A percentile compares a stretch with the other conserved stretches of the same genome.
phyloP scores from a whole-genome alignment of 1,140 invertebrate genomes.

The Macrobrachium nipponense region DNA sequence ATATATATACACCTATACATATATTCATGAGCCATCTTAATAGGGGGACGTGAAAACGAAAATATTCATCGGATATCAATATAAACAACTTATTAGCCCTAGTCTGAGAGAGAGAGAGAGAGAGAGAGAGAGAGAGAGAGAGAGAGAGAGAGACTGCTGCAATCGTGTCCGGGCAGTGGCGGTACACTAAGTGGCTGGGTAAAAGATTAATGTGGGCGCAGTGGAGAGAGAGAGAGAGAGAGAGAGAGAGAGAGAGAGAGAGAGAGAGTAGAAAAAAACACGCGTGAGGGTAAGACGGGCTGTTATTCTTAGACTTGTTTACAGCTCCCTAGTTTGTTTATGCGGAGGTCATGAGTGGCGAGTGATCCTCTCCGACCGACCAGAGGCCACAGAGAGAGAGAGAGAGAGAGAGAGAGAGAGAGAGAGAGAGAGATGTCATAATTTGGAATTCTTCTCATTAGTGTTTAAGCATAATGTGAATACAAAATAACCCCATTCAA shows the following conservation, averaged over 20 bases:
- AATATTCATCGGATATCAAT: too few species aligned
- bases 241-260: slow-evolving; percentile 17
- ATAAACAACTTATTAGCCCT: too few species aligned
- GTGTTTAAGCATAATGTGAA: neutral
- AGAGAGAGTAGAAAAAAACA: slow-evolving; percentile 25
- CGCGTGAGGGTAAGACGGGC: slow-evolving; percentile 16
- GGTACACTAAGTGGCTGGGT: slow-evolving; percentile 45
- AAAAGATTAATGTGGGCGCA: slow-evolving; percentile 47
- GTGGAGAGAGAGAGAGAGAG: slow-evolving; percentile 20
- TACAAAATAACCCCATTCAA: too few species aligned
- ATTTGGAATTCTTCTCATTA: neutral
- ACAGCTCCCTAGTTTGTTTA: slow-evolving; percentile 53
- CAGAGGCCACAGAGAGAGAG: slow-evolving; percentile 19
- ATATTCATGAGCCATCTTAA: too few species aligned
- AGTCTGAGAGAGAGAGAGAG: too few species aligned
- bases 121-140: too few species aligned
- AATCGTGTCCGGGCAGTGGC: neutral
- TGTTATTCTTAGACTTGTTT: slow-evolving; percentile 55
- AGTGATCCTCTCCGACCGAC: slow-evolving; percentile 44
- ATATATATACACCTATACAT: too few species aligned
- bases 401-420: slow-evolving; percentile 38
- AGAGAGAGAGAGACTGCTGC: too few species aligned
- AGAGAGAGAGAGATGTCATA: neutral
- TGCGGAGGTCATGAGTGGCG: slow-evolving; percentile 30
- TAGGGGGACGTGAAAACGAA: too few species aligned